Evolutionary conservation across 2,797 vertebrate species (phyloP), one percentile per base, ranked within the genome.

Genomic region (Melanotaenia pygmaea): DNA sequence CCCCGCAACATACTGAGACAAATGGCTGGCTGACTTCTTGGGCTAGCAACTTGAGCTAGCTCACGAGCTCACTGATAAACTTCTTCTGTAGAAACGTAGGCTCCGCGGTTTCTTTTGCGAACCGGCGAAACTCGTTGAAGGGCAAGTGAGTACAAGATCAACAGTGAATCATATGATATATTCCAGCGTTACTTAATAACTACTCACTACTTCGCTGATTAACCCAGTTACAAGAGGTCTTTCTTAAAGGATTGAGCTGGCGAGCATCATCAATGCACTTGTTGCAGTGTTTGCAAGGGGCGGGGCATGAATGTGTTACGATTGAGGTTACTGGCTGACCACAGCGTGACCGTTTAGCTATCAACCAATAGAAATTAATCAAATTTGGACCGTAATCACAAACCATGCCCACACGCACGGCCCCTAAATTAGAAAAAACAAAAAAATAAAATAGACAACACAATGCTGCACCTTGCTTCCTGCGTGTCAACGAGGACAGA

Each of bases 181-280:
- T 32, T 5, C 35, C 18, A 28, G 38, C 45, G 38, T 32, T 40
- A 18, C 20, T 47, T 45, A 45, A 59, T 3, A 77, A 74, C 59
- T 26, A 4, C 26, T 30, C 20, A n/a, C 32, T 18, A 35, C 64
- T 63, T 75, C 66, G 67, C 34, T 32, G 65, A 6, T 59, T 38
- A 57, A 2, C 61, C 45, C 83, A 64, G 37, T 65, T 78, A 57
- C 64, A 66, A 64, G 26, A 64, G 18, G 53, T 83, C 80, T 88
- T 88, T 86, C 88, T 88, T 83, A 76, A 51, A 78, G 80, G 75
- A 50, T 35, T 62, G 74, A 57, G 75, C 69, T 65, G 60, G 57
- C 66, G 62, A 90, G 91, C 92, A 93, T 93, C 94, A 85, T 89
- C 83, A 54, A 76, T 94, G 92, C 94, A 95, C 94, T 95, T 95